Evolutionary conservation across 2,113 vertebrate species (phyloP).

Genomic region (Microcebus tavaratra): DNA sequence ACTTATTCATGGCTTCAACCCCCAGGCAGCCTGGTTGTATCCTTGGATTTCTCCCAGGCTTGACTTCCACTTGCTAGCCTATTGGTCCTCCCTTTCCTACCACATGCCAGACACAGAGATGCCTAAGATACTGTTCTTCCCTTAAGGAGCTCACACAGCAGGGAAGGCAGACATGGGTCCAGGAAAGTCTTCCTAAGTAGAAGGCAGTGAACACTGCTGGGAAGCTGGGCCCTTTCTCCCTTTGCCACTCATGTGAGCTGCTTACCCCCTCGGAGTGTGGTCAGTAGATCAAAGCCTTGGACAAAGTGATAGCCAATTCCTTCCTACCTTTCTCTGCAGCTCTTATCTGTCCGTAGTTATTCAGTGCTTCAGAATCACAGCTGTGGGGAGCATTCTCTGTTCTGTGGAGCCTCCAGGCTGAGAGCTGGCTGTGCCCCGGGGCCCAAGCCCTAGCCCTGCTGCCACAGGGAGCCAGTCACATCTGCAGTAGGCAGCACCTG

Average conservation of each 20-base stretch:
- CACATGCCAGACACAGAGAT: background rate
- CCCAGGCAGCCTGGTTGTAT: fast-evolving
- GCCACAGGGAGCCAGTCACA: background rate
- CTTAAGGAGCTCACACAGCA: background rate
- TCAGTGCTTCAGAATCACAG: background rate
- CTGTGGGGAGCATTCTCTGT: background rate
- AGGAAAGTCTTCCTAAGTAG: background rate
- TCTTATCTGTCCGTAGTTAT: background rate
- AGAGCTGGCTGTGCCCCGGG: background rate
- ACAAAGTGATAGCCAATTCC: background rate
- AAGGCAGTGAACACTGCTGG: background rate
- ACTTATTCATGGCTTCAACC: background rate
- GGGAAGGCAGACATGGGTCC: background rate
- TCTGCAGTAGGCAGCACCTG: background rate
- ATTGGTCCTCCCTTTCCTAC: background rate
- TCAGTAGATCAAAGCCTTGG: background rate
- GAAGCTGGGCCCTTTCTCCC: background rate
- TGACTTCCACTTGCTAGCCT: background rate
- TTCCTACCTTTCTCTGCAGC: background rate
- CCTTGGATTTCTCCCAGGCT: background rate
- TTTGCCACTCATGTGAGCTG: background rate
- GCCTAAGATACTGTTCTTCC: background rate
- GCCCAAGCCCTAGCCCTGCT: background rate
- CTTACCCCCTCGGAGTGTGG: background rate
- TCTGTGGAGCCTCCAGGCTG: background rate